Evolutionary conservation across 2,113 vertebrate genomes (phyloP).

Genomic region (Callopanchax toddi): DNA sequence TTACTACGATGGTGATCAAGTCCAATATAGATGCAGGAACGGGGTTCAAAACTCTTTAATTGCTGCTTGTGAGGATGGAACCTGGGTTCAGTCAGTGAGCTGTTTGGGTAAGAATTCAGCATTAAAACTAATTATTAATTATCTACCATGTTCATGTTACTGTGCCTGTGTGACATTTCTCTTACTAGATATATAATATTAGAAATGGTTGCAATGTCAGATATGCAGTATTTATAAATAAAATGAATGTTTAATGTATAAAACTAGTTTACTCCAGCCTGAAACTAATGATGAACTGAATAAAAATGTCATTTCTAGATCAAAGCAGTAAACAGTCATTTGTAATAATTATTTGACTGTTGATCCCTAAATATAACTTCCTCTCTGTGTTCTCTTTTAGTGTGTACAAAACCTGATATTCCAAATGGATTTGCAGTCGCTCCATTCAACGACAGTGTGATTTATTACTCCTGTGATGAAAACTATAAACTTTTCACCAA

Average conservation of each 20-base stretch:
- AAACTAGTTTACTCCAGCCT: too few relatives aligned
- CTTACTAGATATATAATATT: too few relatives aligned
- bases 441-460: fast-evolving
- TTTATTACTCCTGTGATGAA: constrained; percentile 49
- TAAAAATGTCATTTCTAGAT: too few relatives aligned
- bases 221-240: too few relatives aligned
- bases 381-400: background rate
- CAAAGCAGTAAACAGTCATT: too few relatives aligned
- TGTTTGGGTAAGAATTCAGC: constrained; percentile 48
- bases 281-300: too few relatives aligned
- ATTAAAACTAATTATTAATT: background rate
- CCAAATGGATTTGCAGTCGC: constrained; percentile 21
- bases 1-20: fast-evolving
- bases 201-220: too few relatives aligned
- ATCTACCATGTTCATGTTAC: too few relatives aligned
- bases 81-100: background rate
- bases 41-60: fast-evolving
- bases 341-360: too few relatives aligned
- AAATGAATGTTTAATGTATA: too few relatives aligned
- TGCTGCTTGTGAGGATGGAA: background rate
- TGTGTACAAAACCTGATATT: background rate
- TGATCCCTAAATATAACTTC: too few relatives aligned
- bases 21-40: background rate
- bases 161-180: too few relatives aligned
- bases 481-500: constrained; percentile 34